Evolutionary conservation across 2,888 invertebrate genomes (phyloP), one percentile per base, ranked within the genome.

Genomic region (Koerneria pararmatus): DNA sequence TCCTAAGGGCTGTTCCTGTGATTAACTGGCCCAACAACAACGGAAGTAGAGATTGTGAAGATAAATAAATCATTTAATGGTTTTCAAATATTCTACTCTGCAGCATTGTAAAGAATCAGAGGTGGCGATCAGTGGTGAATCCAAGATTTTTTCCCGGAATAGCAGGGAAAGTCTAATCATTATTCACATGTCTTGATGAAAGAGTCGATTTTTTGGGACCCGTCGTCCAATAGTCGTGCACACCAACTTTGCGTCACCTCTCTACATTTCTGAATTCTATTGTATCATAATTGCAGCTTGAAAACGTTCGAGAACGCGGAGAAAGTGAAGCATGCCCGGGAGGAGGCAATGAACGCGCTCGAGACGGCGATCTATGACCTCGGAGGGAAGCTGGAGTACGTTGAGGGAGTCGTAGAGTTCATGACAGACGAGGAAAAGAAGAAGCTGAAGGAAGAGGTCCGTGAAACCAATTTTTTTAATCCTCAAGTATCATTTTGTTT

Each of bases 291-390:
- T 68, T 77, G 66, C 75, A 87, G 86, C 66, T 73, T 87, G 59
- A 74, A 79, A 3, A 83, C 83, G n/a, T 83, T 86, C 68, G 83
- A 85, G 51, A 79, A 83, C n/a, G 78, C 79, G 54, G 98, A 98
- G 82, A 87, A 86, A 63, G 89, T 90, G 76, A 89, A 91, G 69
- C 87, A 88, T 1, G 88, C 90, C 59, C 88, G 91, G 71, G 95
- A 94, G 84, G 89, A 91, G 0, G 91, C 94, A 1, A 88, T 92
- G 71, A 98, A 99, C 84, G 89, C 89, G 72, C 86, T 99, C 22
- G 98, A 99, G 86, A 90, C 93, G 6, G 94, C 91, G 82, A 91
- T 95, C 2, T 91, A 95, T 73, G 95, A 97, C 78, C 89, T 90
- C 1, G 91, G 91, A 83, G 89, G 89, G 80, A 90, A 90, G 83